Evolutionary conservation across 2,113 vertebrate genomes (phyloP).

Genomic region (Anolis sagrei): DNA sequence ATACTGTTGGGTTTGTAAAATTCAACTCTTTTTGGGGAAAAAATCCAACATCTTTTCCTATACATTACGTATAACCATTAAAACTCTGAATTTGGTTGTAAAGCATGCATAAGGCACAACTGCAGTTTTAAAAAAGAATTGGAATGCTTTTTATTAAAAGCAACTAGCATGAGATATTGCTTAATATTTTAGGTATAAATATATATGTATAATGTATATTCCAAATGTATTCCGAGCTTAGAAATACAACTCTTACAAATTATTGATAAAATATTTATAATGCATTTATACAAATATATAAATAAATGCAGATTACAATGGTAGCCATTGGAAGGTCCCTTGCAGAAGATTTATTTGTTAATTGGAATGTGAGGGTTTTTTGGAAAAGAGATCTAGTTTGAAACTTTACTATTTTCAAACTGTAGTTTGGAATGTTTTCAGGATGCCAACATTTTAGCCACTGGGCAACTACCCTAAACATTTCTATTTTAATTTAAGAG

Average conservation of each 20-base stretch:
- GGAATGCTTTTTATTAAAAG: conserved; percentile 84
- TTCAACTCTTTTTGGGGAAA: conserved; percentile 65
- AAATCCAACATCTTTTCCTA: conserved; percentile 73
- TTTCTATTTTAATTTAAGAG: conserved; percentile 72
- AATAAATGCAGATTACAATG: conserved; percentile 74
- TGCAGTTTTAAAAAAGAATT: conserved; percentile 71
- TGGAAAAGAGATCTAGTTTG: conserved; percentile 62
- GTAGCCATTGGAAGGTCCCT: conserved; percentile 74
- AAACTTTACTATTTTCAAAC: conserved; percentile 55
- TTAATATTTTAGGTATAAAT: conserved; percentile 78
- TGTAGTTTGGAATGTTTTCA: conserved; percentile 59
- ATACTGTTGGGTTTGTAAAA: conserved; percentile 77
- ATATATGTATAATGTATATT: conserved; percentile 84
- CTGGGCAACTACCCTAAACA: conserved; percentile 80
- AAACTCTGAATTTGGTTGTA: conserved; percentile 67
- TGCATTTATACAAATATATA: conserved; percentile 80
- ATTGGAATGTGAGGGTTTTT: conserved; percentile 64
- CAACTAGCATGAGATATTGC: conserved; percentile 83
- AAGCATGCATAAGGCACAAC: conserved; percentile 76
- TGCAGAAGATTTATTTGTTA: conserved; percentile 61
- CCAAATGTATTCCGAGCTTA: conserved; percentile 82
- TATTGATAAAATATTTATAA: conserved; percentile 84
- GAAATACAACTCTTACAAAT: conserved; percentile 79
- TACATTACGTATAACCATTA: conserved; percentile 57
- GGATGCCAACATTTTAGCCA: conserved; percentile 69